phyloP scores from a whole-genome alignment of 2,113 vertebrate genomes.

The Pogona vitticeps region DNA sequence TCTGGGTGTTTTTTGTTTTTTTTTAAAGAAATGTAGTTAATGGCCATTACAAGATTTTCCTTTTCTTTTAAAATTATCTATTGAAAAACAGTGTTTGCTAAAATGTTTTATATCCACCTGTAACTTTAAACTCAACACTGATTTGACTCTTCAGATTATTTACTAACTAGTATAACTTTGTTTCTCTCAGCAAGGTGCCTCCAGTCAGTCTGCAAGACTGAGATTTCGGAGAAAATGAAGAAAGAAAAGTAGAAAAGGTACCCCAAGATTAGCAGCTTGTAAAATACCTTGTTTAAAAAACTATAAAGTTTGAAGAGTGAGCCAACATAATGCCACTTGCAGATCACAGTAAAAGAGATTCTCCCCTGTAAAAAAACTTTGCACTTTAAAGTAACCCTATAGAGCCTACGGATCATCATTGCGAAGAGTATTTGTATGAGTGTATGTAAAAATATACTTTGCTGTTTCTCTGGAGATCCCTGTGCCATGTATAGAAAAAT shows the following conservation, averaged over 20 bases:
- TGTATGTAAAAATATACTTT: background rate
- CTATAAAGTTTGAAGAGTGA: conserved; percentile 49
- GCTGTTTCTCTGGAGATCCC: background rate
- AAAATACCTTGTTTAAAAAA: conserved; percentile 58
- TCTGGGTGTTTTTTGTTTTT: background rate
- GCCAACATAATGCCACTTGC: conserved; percentile 21
- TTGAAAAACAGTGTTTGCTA: background rate
- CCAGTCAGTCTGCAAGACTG: conserved; percentile 34
- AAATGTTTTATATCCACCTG: conserved; percentile 37
- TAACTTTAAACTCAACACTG: conserved; percentile 31
- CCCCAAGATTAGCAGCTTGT: conserved; percentile 42
- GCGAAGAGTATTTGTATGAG: conserved; percentile 30
- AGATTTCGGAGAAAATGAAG: conserved; percentile 23
- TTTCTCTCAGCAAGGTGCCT: conserved; percentile 55
- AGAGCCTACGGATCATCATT: background rate
- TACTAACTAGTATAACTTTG: conserved; percentile 55
- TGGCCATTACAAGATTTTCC: background rate
- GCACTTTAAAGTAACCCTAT: background rate
- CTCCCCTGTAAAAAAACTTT: background rate
- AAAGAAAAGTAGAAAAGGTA: background rate
- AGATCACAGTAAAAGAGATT: background rate
- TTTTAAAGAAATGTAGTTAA: background rate
- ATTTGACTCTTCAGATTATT: conserved; percentile 33
- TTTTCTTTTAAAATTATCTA: background rate
- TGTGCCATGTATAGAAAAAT: background rate